These are phyloP conservation scores for Xerus rutilus DNA, from an alignment of 2,797 vertebrate species.

Conservation along the genomic window DNA sequence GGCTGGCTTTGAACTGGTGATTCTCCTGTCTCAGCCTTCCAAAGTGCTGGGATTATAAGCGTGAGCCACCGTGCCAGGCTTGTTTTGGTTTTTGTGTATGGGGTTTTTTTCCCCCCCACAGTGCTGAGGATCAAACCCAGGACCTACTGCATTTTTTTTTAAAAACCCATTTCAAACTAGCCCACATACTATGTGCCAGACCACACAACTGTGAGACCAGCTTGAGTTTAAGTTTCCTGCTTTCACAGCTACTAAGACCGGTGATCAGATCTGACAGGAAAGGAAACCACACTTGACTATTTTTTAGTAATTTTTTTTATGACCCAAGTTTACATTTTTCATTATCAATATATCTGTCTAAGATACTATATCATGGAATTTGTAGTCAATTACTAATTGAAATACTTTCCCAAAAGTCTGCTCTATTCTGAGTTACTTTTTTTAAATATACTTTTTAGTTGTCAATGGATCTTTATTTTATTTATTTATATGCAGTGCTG, in stretches of 20 bases:
- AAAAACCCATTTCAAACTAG: slow-evolving; percentile 16
- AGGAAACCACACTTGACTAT: slow-evolving; percentile 78
- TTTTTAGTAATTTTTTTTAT: slow-evolving; percentile 52
- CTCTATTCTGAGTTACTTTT: slow-evolving; percentile 19
- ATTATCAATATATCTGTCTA: background rate
- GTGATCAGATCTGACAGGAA: slow-evolving; percentile 86
- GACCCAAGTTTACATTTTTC: background rate
- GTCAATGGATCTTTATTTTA: too few species aligned
- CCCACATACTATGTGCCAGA: background rate
- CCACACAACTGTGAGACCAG: background rate
- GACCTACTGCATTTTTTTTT: background rate
- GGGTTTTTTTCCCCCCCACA: too few species aligned
- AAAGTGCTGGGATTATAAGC: too few species aligned
- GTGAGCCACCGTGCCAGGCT: too few species aligned
- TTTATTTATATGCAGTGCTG: too few species aligned
- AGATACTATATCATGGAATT: background rate
- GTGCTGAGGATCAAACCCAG: background rate
- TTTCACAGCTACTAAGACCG: slow-evolving; percentile 83
- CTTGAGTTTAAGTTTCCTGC: slow-evolving; percentile 79
- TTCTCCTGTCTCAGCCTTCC: too few species aligned
- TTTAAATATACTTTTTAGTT: too few species aligned
- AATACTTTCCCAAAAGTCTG: slow-evolving; percentile 20
- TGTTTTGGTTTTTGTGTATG: background rate
- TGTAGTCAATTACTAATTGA: slow-evolving; percentile 22
- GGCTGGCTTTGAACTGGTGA: too few species aligned